Evolutionary conservation across 2,797 vertebrate genomes (phyloP), one percentile per base, ranked within the genome.

Genomic region (Xerus rutilus): DNA sequence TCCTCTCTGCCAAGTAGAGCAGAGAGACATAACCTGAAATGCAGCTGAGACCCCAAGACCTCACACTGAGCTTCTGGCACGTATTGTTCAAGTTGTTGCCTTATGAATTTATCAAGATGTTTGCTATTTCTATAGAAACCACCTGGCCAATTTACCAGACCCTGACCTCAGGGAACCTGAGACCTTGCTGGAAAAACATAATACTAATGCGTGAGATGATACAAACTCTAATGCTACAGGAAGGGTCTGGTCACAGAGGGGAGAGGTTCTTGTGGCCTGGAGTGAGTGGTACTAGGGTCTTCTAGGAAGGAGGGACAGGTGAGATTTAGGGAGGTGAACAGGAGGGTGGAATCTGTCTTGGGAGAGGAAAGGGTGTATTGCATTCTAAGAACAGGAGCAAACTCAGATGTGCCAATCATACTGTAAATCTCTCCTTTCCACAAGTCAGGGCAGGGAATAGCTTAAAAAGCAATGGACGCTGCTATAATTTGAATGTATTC

Each of bases 1-100:
- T 6, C 2, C 7, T 4, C 39, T 52, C 10, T 25, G 21, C 39
- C 32, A 0, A 3, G 6, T 5, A 23, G 1, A 52, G 69, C 45
- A 21, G 45, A 89, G 47, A 13, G 45, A 20, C 18, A 7, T 32
- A 59, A 67, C 47, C 32, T 72, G 14, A 30, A 90, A 73, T 62
- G 52, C 69, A 86, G 35, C n/a, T 67, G 64, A 92, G 54, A 83
- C 70, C 47, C 1, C 7, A 3, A 72, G 47, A 30, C 57, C 47
- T 30, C 54, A 30, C 23, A 39, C 13, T 4, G 52, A 81, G 59
- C 69, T 64, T 78, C 47, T 43, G 67, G 45, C 11, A 12, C 3
- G 8, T 62, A 54, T 20, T 18, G 14, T 6, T 47, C 52, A 78
- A 67, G 6, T 12, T 57, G 5, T 11, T 15, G 23, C 20, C 64